Conservation (phyloP, 2,113 vertebrate genomes). For the Girardinichthys multiradiatus region DNA sequence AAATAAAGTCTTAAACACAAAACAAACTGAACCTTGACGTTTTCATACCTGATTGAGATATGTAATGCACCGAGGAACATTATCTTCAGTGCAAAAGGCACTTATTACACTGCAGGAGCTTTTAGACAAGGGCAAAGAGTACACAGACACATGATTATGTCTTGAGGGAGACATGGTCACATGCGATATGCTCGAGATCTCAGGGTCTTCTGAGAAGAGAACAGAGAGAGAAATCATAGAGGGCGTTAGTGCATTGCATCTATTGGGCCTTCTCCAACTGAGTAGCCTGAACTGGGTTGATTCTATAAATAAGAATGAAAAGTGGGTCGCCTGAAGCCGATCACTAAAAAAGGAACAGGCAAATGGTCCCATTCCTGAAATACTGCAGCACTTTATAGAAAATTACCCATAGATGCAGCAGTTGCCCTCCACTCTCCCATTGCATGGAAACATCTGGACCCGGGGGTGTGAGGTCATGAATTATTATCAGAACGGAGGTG, state of each 20-base stretch:
- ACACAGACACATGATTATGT: constrained; percentile 79
- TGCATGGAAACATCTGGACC: constrained; percentile 79
- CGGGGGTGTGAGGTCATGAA: constrained; percentile 72
- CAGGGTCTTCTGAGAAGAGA: constrained; percentile 82
- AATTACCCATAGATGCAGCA: constrained; percentile 85
- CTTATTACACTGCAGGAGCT: constrained; percentile 82
- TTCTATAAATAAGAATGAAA: constrained; percentile 56
- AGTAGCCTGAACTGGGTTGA: constrained; percentile 39
- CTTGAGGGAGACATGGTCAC: constrained; percentile 84
- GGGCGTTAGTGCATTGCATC: not conserved
- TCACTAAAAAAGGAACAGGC: constrained; percentile 13
- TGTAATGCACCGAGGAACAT: constrained; percentile 87
- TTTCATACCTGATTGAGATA: constrained; percentile 91
- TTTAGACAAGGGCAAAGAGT: constrained; percentile 82
- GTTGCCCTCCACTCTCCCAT: constrained; percentile 92
- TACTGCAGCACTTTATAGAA: not conserved
- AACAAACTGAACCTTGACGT: not conserved
- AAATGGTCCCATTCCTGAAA: constrained; percentile 20
- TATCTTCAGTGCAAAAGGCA: constrained; percentile 95
- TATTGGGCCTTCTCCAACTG: not conserved
- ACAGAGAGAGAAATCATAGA: not conserved
- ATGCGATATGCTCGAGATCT: constrained; percentile 82
- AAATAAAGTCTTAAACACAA: not conserved
- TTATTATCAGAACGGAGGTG: constrained; percentile 52
- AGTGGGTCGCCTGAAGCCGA: constrained; percentile 57